Percentiles rank a stretch among this genome's conserved stretches.
Evolutionary conservation across 1,140 invertebrate genomes (phyloP).

Genomic region (Meloidogyne hapla): DNA sequence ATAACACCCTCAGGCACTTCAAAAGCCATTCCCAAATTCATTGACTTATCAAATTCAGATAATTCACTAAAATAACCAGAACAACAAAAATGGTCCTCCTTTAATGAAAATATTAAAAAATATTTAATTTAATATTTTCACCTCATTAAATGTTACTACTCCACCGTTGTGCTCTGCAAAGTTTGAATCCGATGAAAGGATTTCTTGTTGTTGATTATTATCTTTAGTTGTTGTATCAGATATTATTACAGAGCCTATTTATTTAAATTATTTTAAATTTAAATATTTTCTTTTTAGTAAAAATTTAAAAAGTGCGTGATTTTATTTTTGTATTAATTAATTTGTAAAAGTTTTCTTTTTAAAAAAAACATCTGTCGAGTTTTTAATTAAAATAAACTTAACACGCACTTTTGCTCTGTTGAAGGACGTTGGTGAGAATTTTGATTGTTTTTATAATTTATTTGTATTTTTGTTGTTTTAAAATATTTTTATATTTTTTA

Average conservation of each 20-base stretch:
- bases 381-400: neutral
- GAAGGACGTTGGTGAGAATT: slow-evolving; percentile 26
- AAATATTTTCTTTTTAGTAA: no score
- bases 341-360: slow-evolving; percentile 12
- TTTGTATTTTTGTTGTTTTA: no score
- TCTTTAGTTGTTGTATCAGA: neutral
- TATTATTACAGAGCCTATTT: neutral
- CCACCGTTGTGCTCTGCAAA: neutral
- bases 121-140: neutral
- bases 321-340: neutral
- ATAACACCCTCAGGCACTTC: slow-evolving; percentile 41
- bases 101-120: neutral
- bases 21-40: slow-evolving; percentile 19
- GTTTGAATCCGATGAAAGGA: neutral
- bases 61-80: slow-evolving; percentile 25
- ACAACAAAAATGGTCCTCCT: neutral
- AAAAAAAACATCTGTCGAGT: neutral
- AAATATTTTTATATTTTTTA: no score
- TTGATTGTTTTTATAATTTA: slow-evolving; percentile 7
- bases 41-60: neutral
- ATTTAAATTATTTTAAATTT: neutral
- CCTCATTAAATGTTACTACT: neutral
- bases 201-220: neutral
- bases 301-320: no score
- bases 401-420: slow-evolving; percentile 21